Base-by-base conservation (phyloP, 2,113 vertebrate species). In the Bungarus multicinctus region DNA sequence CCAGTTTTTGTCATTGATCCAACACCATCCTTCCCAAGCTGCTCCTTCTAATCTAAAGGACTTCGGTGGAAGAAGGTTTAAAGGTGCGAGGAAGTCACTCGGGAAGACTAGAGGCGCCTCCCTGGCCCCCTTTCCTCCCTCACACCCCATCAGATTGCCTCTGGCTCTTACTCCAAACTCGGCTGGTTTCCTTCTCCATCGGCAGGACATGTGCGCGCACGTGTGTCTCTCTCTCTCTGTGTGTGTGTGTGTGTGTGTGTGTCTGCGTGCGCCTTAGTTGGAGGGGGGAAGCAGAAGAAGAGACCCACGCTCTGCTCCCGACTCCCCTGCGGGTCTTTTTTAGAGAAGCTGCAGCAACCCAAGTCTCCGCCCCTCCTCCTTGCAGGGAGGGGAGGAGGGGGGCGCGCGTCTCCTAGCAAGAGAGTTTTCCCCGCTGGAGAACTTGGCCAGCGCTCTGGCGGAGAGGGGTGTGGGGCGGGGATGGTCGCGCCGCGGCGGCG, bases 341-440 rank as follows among this genome's bases (percentile, higher is more conserved):
- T 16, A 30, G 39, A 25, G 34, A 39, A 34, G 54, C 91, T 86
- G 55, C 91, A 87, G 54, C 86, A 52, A 12, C 54, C 39, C 52
- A 30, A 52, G 3, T 20, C 54, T 18, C 85, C 54, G 7, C 43
- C 74, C 90, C 45, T 22, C 57, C 85, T 10, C 12, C 50, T 50
- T n/a, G 27, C 85, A 12, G 45, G 25, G 86, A 22, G 54, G 3
- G 11, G 30, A 2, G 34, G 88, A 1, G 9, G 52, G 69, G 16
- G 22, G 34, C 9, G 1, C 60, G 91, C 43, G 45, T 74, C 86
- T 64, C 85, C 85, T 23, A 58, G 55, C 43, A 12, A 92, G 85
- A 94, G 95, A 95, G 91, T 94, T 87, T 94, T 93, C 91, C 86
- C 58, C 60, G 92, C n/a, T 69, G 43, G 89, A 85, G 85, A 93